Evolutionary conservation across 2,113 vertebrate genomes (phyloP), one percentile per base, ranked within the genome.

Genomic region (Opisthocomus hoazin): DNA sequence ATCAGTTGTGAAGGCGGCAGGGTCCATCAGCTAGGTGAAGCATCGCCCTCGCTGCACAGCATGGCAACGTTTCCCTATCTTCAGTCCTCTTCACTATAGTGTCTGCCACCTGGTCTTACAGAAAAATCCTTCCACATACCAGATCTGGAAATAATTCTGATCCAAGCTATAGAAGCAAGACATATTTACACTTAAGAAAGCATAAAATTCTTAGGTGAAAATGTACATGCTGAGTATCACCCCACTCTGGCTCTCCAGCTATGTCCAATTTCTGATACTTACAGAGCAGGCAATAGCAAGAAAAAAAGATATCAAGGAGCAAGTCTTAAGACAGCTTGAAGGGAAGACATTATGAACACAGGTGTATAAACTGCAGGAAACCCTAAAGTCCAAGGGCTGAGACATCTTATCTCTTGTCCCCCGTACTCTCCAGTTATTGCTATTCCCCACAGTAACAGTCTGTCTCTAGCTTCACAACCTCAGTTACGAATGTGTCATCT

Each of bases 1-100:
- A 43, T 46, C 50, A 32, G 17, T 0, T 45, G 16, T 58, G 37
- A 65, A 81, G 78, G 24, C 4, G 1, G 15, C 30, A 53, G 48
- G 11, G 10, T 77, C 17, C 1, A 0, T 43, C 1, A 0, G 1
- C 3, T 1, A 53, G 45, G 57, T 32, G 45, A 80, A 48, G 41
- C 29, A 34, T 1, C 56, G 56, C 36, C 39, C 56, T 73, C 43
- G 26, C 45, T 45, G 85, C 32, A 54, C 63, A 84, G 74, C 46
- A 83, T n/a, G 9, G 88, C 30, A 74, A 54, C 0, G 0, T 27
- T 20, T 50, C 36, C 53, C n/a, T 5, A 19, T 66, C 51, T 74
- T 57, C 0, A 3, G 24, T 39, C n/a, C 26, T 63, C 45, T 50
- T n/a, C 19, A 68, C 19, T 30, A 73, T 21, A 22, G 81, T 18